Conservation (phyloP, 2,113 vertebrate species). For the Pardalotus punctatus region DNA sequence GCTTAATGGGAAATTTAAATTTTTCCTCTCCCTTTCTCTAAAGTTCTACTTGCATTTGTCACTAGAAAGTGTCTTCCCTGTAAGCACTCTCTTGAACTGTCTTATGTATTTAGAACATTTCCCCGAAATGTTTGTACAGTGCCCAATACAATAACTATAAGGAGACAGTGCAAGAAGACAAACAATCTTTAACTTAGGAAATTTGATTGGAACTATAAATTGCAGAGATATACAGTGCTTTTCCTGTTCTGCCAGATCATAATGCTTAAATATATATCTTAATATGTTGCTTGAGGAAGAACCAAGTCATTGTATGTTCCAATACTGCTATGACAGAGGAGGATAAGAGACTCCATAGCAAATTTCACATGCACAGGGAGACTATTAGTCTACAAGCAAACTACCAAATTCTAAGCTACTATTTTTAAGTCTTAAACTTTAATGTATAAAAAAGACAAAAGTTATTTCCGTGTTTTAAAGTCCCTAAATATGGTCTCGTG, state of each 20-base stretch:
- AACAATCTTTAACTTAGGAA: background rate
- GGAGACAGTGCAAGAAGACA: background rate
- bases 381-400: background rate
- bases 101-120: background rate
- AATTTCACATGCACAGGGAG: background rate
- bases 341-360: background rate
- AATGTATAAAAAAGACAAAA: background rate
- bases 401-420: background rate
- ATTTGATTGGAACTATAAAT: background rate
- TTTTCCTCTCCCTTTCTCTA: background rate
- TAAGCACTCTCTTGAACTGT: background rate
- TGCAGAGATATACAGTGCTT: background rate
- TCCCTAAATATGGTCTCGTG: background rate
- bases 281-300: background rate
- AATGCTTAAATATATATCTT: background rate
- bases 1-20: background rate
- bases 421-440: background rate
- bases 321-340: background rate
- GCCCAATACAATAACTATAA: background rate
- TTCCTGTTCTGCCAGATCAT: background rate
- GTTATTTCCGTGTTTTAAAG: background rate
- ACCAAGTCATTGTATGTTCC: background rate
- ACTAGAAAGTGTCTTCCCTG: background rate
- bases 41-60: background rate
- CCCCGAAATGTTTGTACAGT: background rate